Conservation (phyloP, 2,888 invertebrate species). For the Agrenia bidenticulata region DNA sequence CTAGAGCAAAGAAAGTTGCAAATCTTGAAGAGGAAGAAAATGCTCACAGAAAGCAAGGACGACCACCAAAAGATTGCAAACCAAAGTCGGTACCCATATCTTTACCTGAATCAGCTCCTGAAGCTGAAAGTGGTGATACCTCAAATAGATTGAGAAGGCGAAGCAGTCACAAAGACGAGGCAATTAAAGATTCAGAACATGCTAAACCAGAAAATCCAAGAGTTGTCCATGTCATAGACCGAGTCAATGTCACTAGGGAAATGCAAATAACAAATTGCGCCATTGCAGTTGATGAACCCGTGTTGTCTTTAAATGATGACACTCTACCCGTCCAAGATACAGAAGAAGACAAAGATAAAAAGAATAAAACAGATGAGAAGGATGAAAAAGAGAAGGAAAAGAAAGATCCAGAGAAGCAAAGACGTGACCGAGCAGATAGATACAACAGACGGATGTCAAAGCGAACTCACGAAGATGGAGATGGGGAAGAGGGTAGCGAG, state of each 20-base stretch:
- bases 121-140: neutral
- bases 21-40: slow-evolving; percentile 53
- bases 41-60: slow-evolving; percentile 28
- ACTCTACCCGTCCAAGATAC: slow-evolving; percentile 6
- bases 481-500: slow-evolving; percentile 43
- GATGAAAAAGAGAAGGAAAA: slow-evolving; percentile 53
- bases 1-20: slow-evolving; percentile 50
- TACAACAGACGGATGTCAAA: slow-evolving; percentile 47
- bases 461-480: slow-evolving; percentile 45
- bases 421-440: slow-evolving; percentile 54
- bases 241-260: neutral
- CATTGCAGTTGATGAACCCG: slow-evolving; percentile 2
- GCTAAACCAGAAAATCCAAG: slow-evolving; percentile 22
- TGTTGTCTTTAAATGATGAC: slow-evolving; percentile 4
- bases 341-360: slow-evolving; percentile 3
- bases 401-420: slow-evolving; percentile 54
- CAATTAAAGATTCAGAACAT: neutral
- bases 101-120: neutral
- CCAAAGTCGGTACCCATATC: neutral
- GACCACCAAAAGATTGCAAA: slow-evolving; percentile 1
- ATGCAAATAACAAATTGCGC: neutral
- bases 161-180: neutral
- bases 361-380: slow-evolving; percentile 23
- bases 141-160: neutral
- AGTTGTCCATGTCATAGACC: neutral